Base-by-base conservation (phyloP, 1,140 invertebrate genomes). In the Cydia pomonella region DNA sequence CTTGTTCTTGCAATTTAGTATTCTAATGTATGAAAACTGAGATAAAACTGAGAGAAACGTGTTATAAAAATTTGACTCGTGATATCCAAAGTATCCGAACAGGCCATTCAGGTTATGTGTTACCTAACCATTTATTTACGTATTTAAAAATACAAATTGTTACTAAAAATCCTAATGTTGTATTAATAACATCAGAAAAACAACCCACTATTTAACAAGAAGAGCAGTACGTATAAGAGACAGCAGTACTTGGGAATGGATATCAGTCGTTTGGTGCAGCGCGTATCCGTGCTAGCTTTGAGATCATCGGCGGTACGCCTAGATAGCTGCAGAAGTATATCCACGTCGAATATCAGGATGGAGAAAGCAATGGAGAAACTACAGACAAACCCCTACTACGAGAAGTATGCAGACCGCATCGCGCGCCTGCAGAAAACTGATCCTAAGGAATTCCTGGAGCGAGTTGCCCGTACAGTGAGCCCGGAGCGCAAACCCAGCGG, bases 341-440 rank as follows among this genome's bases (percentile, higher is more conserved):
- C 94, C 94, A 94, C 93, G 16, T 93, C 93, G 47, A 80, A 89
- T 38, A 66, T 75, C 0, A 94, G 88, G 72, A 78, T 93, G 69
- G 93, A 95, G 82, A 94, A 96, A 83, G 94, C 92, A 1, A 77
- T 95, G 53, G 95, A 96, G 77, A 94, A 96, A 27, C 86, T 97
- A 38, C 91, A 95, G 89, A 94, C 91, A 7, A 98, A 98, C 94
- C 96, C 97, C 1, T 98, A 96, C 85, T 98, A 94, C 84, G 95
- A 96, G 21, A 98, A 97, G 87, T 98, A 98, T 92, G 95, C 96
- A 0, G 86, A 94, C 1, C 97, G 97, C 88, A 97, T 98, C 76
- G 94, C 96, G 1, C 92, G 94, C 75, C 81, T 97, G 41, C 96
- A 97, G 87, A 92, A 96, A 89, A 96, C 95, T 0, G 95, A 95